These are phyloP conservation scores for Ambastaia sidthimunki DNA, from an alignment of 2,797 vertebrate species.

Conservation along the genomic window DNA sequence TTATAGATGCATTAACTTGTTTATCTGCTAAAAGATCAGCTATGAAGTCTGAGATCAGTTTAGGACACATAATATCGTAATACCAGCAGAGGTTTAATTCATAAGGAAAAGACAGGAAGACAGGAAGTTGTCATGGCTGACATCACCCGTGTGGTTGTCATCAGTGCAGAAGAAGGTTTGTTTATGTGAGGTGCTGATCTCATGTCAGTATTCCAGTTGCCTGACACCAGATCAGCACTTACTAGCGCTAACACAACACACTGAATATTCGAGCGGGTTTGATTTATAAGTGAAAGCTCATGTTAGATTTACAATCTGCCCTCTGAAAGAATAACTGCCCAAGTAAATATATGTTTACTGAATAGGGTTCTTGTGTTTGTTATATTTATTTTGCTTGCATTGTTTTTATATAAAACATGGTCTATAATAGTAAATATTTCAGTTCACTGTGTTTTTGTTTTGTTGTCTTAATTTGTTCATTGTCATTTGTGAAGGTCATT, in stretches of 20 bases:
- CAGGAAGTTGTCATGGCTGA: no score
- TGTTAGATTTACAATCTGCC: no score
- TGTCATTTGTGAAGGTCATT: constrained; percentile 64
- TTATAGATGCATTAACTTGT: constrained; percentile 2
- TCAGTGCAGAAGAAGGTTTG: not conserved
- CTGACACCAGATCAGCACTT: constrained; percentile 53
- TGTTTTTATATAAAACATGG: constrained; percentile 77
- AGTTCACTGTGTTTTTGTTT: constrained; percentile 69
- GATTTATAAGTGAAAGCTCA: constrained; percentile 20
- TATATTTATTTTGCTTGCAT: constrained; percentile 83
- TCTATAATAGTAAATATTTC: constrained; percentile 74
- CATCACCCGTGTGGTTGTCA: not conserved
- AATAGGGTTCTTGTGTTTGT: constrained; percentile 70
- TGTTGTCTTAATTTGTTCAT: constrained; percentile 72
- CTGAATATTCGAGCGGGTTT: constrained; percentile 33
- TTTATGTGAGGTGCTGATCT: not conserved
- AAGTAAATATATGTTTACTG: constrained; percentile 76
- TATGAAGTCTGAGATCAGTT: not conserved
- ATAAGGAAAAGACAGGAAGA: not conserved
- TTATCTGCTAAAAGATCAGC: no score
- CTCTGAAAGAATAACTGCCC: no score
- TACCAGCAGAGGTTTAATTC: not conserved
- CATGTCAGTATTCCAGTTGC: not conserved
- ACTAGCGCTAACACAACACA: constrained; percentile 32
- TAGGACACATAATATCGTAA: not conserved